A percentile compares a stretch with the other conserved stretches of the same genome.
phyloP scores from a whole-genome alignment of 2,113 vertebrate species.

The Falco punctatus region DNA sequence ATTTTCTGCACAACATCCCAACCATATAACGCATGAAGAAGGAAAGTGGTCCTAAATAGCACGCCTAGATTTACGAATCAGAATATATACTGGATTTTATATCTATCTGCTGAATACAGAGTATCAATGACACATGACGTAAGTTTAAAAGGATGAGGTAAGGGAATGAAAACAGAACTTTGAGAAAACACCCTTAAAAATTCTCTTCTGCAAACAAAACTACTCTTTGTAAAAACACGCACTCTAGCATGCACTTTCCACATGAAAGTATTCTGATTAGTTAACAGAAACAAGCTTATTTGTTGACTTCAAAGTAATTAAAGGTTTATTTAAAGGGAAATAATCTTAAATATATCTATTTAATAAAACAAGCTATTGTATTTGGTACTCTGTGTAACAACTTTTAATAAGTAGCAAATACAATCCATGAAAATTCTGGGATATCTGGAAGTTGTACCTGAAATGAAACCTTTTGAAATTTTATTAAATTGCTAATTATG shows the following conservation, averaged over 20 bases:
- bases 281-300: background rate
- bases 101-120: background rate
- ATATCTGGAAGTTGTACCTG: background rate
- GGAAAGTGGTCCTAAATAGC: background rate
- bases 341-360: background rate
- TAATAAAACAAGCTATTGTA: background rate
- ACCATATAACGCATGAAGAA: background rate
- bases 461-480: background rate
- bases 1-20: background rate
- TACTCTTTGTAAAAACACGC: background rate
- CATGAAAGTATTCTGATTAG: background rate
- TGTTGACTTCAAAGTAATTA: background rate
- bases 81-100: background rate
- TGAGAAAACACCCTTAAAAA: background rate
- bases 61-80: background rate
- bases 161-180: background rate
- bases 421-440: background rate
- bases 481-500: background rate
- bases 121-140: background rate
- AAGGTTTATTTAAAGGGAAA: background rate
- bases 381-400: background rate
- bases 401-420: background rate
- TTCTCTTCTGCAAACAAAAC: background rate
- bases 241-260: background rate
- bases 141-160: background rate